These are phyloP conservation scores for Zhengitettix transpicula DNA, from an alignment of 2,888 invertebrate species.

Conservation along the genomic window DNA sequence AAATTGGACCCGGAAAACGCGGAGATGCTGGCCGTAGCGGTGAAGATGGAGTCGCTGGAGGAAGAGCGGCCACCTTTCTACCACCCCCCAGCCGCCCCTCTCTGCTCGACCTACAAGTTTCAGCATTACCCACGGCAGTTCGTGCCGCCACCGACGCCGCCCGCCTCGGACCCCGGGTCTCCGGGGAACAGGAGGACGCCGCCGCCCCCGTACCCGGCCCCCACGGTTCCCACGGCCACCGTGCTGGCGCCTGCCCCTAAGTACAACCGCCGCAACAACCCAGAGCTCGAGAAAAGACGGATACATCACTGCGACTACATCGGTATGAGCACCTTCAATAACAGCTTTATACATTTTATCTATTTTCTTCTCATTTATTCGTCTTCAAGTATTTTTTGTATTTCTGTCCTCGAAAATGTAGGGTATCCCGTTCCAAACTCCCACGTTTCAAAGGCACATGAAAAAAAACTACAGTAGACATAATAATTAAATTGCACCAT, in stretches of 20 bases:
- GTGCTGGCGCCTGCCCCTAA: conserved; percentile 28
- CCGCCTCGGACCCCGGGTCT: conserved; percentile 47
- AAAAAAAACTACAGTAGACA: too few species aligned
- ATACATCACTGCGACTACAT: conserved; percentile 94
- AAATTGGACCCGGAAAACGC: conserved; percentile 83
- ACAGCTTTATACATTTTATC: background rate
- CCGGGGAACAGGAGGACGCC: conserved; percentile 19
- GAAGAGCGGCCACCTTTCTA: conserved; percentile 16
- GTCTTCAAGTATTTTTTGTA: too few species aligned
- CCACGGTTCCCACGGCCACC: conserved; percentile 18
- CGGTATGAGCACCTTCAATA: conserved; percentile 33
- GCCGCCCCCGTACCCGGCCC: conserved; percentile 19
- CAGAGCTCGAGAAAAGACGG: conserved; percentile 85
- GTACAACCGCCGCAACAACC: conserved; percentile 90
- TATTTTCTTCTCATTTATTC: too few species aligned
- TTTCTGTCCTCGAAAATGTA: too few species aligned
- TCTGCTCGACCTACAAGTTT: conserved; percentile 31
- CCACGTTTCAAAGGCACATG: too few species aligned
- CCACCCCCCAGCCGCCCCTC: conserved; percentile 62
- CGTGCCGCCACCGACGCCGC: conserved; percentile 72
- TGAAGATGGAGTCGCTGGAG: conserved; percentile 10
- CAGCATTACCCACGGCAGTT: conserved; percentile 33
- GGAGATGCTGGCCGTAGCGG: conserved; percentile 46
- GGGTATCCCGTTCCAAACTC: too few species aligned
- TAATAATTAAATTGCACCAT: too few species aligned